phyloP scores from a whole-genome alignment of 2,797 vertebrate species.

The Sebastolobus alascanus region DNA sequence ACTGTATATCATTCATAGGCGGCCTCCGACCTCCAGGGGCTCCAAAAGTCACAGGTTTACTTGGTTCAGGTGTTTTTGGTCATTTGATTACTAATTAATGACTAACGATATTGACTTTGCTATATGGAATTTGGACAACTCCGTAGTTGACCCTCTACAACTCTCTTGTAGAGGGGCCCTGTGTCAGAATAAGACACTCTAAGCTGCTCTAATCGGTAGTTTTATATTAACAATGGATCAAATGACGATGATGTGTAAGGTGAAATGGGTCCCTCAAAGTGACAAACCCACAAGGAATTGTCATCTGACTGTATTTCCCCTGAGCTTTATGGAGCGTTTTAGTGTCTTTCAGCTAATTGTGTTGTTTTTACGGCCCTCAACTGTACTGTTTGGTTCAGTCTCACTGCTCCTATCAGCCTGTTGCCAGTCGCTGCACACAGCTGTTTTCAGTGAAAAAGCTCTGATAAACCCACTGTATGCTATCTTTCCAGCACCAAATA shows the following conservation, averaged over 20 bases:
- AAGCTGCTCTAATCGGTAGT: background rate
- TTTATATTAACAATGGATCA: too few species aligned
- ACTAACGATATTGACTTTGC: background rate
- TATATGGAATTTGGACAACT: background rate
- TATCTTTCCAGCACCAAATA: background rate
- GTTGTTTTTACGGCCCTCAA: too few species aligned
- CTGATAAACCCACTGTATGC: too few species aligned
- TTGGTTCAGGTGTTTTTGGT: slow-evolving; percentile 6
- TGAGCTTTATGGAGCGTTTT: too few species aligned
- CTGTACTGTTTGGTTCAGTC: too few species aligned
- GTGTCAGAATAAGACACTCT: background rate
- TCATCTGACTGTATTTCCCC: too few species aligned
- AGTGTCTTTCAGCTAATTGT: too few species aligned
- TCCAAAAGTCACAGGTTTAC: background rate
- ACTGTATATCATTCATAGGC: background rate
- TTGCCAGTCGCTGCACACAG: background rate
- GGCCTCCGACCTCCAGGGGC: background rate
- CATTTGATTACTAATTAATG: background rate
- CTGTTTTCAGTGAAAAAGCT: background rate
- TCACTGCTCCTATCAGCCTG: background rate
- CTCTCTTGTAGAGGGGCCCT: background rate
- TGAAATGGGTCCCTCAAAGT: too few species aligned
- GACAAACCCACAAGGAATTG: too few species aligned
- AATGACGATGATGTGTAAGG: too few species aligned
- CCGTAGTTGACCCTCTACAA: too few species aligned